Evolutionary conservation across 2,113 vertebrate species (phyloP), one percentile per base, ranked within the genome.

Genomic region (Pithys albifrons): DNA sequence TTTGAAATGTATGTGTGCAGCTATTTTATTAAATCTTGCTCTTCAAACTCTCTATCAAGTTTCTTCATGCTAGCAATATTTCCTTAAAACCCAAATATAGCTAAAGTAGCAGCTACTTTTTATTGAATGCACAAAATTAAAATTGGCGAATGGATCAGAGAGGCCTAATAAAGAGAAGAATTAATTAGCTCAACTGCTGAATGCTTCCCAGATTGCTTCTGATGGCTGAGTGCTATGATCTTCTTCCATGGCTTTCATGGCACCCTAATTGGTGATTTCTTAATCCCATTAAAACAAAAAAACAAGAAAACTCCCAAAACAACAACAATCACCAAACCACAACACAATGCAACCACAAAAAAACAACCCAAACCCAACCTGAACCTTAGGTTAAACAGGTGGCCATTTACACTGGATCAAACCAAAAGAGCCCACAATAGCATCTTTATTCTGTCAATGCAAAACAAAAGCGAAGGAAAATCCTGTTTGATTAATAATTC

Each of bases 191-290:
- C 78, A 96, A 67, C 54, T 66, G 78, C 76, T 85, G 91, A 97
- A 91, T 90, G 81, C 58, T 93, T 94, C 81, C 91, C 58, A 95
- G 89, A 95, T 94, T 97, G 96, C 88, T 96, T 96, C 95, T 93
- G 85, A 91, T 37, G 74, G 89, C 70, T 91, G 82, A 81, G 24
- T 88, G 70, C 89, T 95, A 43, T 80, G 92, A 87, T 95, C 89
- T 67, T 88, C 71, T 55, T 89, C 96, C 67, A 18, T 52, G 70
- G 91, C 91, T 97, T 96, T 97, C 82, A 84, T 43, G 52, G 65
- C 48, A 73, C 92, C 72, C 88, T 97, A 98, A 98, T 96, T 97
- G 97, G 80, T 7, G 35, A 88, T 88, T 97, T 98, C 96, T 97
- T 97, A 97, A 98, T 96, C 95, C 94, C 94, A 97, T 98, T 97